Base-by-base conservation (phyloP, 2,888 invertebrate species). In the Dione juno region DNA sequence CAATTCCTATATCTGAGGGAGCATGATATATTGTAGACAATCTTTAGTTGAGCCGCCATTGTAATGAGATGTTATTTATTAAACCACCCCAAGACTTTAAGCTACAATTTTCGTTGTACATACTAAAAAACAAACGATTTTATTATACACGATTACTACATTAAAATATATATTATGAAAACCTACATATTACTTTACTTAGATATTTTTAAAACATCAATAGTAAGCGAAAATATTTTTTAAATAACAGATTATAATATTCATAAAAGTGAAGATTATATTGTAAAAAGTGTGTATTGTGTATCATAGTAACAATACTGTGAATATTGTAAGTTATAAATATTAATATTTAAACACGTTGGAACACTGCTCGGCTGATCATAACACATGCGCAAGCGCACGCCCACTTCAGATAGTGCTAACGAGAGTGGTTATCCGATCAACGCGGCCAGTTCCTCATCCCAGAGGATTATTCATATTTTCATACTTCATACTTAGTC, bases 51-150 rank as follows among this genome's bases (percentile, higher is more conserved):
- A 80, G 82, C 82, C 80, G 82, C 86, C 82, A 86, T 88, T 86
- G 86, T 92, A 92, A 92, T 90, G 87, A 90, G 90, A 84, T 83
- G 86, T 90, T 90, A 90, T 90, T 92, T 91, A 92, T 90, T 88
- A 85, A 83, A 86, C 88, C 83, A 84, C 82, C 82, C 83, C 48
- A 13, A 63, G 35, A 63, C 63, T 48, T 37, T 19, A 50, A 16
- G n/a, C 28, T 10, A 28, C 48, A 50, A 50, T 50, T 50, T 64
- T 43, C 45, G 28, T 45, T 43, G 11, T 61, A 35, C 0, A 28
- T 61, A 45, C 6, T n/a, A 28, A 61, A 45, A 61, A 61, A 16
- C 5, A 61, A 7, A 35, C 9, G 7, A 61, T 45, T 3, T 61
- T 45, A 45, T 11, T 35, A 45, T 35, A 19, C 11, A 16, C 10